These are phyloP conservation scores for Onychorhynchus coronatus DNA, from an alignment of 2,113 vertebrate species.

Conservation along the genomic window DNA sequence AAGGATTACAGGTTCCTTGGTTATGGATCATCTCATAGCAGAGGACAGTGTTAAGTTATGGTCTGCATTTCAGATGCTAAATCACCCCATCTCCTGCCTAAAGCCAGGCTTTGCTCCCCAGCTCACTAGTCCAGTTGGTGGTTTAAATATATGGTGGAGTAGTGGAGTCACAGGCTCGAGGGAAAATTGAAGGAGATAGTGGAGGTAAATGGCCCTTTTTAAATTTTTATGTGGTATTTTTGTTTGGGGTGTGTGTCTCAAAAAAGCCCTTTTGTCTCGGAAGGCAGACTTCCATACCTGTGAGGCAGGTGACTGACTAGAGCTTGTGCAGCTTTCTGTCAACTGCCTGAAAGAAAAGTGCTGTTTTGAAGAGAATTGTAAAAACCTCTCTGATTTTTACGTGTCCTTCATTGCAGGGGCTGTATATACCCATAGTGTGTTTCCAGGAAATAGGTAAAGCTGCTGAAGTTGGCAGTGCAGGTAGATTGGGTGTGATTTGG, in stretches of 20 bases:
- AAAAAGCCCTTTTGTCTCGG: not conserved
- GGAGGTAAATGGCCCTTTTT: not conserved
- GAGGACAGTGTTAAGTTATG: not conserved
- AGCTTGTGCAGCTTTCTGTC: not conserved
- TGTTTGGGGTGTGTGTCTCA: not conserved
- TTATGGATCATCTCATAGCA: not conserved
- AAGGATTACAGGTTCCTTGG: not conserved
- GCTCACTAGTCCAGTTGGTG: not conserved
- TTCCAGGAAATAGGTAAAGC: not conserved
- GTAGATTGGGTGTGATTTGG: not conserved
- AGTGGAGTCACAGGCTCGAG: not conserved
- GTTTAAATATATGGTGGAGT: not conserved
- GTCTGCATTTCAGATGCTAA: not conserved
- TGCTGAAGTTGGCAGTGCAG: not conserved
- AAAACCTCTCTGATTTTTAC: not conserved
- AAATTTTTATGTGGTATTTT: rapidly evolving
- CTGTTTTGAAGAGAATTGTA: not conserved
- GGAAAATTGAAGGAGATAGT: not conserved
- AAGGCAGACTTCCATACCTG: not conserved
- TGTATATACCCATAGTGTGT: not conserved
- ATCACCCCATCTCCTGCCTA: not conserved
- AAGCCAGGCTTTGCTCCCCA: not conserved
- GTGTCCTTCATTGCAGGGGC: not conserved
- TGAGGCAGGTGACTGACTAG: not conserved
- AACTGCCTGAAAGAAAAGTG: not conserved